Conservation (phyloP, 1,140 invertebrate species). For the Kradibia gibbosae region DNA sequence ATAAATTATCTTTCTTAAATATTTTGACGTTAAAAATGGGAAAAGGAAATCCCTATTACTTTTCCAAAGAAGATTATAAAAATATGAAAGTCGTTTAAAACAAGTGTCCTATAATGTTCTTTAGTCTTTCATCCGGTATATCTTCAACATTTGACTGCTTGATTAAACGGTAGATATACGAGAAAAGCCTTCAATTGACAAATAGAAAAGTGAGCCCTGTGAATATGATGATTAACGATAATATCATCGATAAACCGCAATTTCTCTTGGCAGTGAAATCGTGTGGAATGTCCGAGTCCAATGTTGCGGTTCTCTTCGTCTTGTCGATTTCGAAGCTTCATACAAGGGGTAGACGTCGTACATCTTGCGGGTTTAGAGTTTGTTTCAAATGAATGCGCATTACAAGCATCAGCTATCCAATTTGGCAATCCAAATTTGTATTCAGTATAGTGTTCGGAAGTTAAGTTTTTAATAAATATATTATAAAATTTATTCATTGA, state of each 20-base stretch:
- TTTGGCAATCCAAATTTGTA: constrained; percentile 18
- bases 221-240: constrained; percentile 42
- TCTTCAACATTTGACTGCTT: neutral
- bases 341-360: neutral
- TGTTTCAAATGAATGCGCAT: neutral
- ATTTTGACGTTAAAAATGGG: neutral
- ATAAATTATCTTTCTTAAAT: neutral
- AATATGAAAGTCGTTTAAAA: neutral
- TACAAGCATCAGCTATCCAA: neutral
- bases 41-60: neutral
- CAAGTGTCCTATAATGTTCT: neutral
- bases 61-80: neutral
- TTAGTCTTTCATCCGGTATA: neutral
- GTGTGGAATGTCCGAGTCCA: neutral
- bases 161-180: constrained; percentile 12
- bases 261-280: constrained; percentile 17
- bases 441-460: neutral
- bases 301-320: neutral
- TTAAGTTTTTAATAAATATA: no score
- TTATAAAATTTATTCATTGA: no score
- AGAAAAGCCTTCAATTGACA: neutral
- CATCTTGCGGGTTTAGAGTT: constrained; percentile 6
- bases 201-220: constrained; percentile 4
- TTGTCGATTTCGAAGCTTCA: neutral
- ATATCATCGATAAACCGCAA: neutral